Conservation (phyloP, 1,140 invertebrate genomes). For the Lepidurus couesii region DNA sequence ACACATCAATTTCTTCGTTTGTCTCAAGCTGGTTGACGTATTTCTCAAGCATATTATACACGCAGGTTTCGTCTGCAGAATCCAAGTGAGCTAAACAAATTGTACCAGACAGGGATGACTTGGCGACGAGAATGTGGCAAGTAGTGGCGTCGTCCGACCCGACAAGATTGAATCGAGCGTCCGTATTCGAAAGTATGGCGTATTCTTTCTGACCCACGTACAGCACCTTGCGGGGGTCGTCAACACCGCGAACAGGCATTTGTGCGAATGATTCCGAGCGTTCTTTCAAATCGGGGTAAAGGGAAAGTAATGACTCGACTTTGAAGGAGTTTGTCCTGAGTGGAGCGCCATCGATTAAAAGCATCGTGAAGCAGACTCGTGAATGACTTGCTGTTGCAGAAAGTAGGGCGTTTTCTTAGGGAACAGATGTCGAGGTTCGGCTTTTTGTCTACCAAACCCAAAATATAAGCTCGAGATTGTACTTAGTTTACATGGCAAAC, state of each 20-base stretch:
- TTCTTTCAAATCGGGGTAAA: neutral
- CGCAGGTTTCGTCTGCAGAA: constrained; percentile 36
- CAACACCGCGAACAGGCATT: neutral
- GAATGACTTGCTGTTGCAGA: no score
- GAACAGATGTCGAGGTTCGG: no score
- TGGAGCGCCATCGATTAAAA: neutral
- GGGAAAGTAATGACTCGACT: neutral
- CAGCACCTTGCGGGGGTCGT: constrained; percentile 30
- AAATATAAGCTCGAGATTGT: no score
- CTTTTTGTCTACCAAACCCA: no score
- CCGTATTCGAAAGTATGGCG: constrained; percentile 36
- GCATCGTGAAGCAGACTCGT: neutral
- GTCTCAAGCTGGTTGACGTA: constrained; percentile 28
- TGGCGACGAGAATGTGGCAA: constrained; percentile 38
- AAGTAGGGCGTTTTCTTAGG: no score
- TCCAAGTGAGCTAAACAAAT: constrained; percentile 39
- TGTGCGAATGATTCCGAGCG: neutral
- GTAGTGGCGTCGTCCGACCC: constrained; percentile 40
- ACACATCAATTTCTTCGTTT: constrained; percentile 35
- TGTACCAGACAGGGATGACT: constrained; percentile 32
- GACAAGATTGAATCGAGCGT: constrained; percentile 35
- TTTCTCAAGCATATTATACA: constrained; percentile 34
- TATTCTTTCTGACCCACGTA: constrained; percentile 39
- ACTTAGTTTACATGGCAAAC: no score
- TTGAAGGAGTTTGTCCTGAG: neutral